Evolutionary conservation across 2,797 vertebrate species (phyloP).

Genomic region (Scomberomorus guttatus): DNA sequence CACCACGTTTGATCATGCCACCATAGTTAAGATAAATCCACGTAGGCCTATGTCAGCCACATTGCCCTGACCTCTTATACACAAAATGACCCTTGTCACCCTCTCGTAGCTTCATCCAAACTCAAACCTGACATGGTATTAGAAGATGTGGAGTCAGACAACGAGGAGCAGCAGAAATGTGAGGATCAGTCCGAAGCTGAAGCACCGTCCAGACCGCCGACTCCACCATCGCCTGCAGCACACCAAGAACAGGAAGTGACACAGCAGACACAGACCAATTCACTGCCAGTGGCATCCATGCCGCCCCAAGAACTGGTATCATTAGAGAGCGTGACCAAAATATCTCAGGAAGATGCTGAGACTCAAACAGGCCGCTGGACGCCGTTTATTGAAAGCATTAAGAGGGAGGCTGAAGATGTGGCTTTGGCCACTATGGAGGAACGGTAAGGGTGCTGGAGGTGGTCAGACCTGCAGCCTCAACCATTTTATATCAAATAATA

Average conservation of each 20-base stretch:
- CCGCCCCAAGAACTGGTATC: neutral
- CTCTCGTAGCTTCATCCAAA: slow-evolving; percentile 62
- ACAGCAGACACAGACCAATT: slow-evolving; percentile 13
- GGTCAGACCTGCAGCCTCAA: neutral
- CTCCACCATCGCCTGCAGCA: neutral
- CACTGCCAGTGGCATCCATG: neutral
- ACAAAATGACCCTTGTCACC: slow-evolving; percentile 10
- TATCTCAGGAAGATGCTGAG: slow-evolving; percentile 82
- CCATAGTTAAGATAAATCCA: neutral
- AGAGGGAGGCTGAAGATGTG: slow-evolving; percentile 78
- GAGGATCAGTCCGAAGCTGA: slow-evolving; percentile 12
- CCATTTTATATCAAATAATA: neutral
- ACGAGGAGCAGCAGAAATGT: slow-evolving; percentile 59
- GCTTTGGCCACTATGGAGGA: slow-evolving; percentile 82
- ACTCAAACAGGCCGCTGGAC: slow-evolving; percentile 88
- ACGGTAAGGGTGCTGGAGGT: slow-evolving; percentile 70
- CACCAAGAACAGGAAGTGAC: slow-evolving; percentile 16
- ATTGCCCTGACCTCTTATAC: neutral
- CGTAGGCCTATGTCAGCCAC: neutral
- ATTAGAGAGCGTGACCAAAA: slow-evolving; percentile 12
- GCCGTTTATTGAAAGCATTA: slow-evolving; percentile 83
- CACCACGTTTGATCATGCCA: too few species aligned
- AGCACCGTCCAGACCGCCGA: neutral
- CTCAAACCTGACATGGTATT: slow-evolving; percentile 79
- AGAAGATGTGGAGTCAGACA: slow-evolving; percentile 80